A percentile compares a stretch with the other conserved stretches of the same genome.
Evolutionary conservation across 1,140 invertebrate species (phyloP).

Genomic region (Alviniconcha marisindica): DNA sequence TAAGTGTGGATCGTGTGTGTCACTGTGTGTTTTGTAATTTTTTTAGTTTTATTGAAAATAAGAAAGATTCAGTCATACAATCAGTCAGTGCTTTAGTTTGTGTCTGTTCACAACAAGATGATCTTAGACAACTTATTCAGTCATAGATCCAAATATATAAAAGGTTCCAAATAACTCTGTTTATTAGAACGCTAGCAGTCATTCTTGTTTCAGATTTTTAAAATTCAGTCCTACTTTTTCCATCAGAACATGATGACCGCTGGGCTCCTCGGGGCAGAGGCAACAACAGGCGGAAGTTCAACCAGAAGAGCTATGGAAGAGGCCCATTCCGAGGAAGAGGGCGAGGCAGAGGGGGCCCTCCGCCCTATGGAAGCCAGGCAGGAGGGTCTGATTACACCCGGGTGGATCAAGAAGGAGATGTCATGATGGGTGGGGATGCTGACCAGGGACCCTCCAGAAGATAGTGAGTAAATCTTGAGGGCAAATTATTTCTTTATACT

Average conservation of each 20-base stretch:
- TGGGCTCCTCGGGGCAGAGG: conserved; percentile 1
- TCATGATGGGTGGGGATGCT: conserved; percentile 25
- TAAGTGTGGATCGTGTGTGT: too few relatives aligned
- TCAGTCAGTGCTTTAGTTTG: too few relatives aligned
- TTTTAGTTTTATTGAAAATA: not conserved
- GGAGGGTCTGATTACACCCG: not conserved
- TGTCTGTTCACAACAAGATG: too few relatives aligned
- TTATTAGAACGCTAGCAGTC: too few relatives aligned
- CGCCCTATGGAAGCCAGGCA: not conserved
- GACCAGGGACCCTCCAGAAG: not conserved
- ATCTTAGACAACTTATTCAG: not conserved
- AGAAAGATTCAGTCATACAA: not conserved
- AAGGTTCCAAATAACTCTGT: too few relatives aligned
- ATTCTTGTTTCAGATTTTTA: not conserved
- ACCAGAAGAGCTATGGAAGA: not conserved
- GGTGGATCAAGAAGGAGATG: conserved; percentile 1
- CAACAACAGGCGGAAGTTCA: conserved; percentile 11
- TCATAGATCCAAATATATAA: too few relatives aligned
- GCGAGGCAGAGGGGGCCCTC: not conserved
- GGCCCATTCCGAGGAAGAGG: not conserved
- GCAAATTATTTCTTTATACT: too few relatives aligned
- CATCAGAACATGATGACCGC: conserved; percentile 24
- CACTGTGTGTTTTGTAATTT: too few relatives aligned
- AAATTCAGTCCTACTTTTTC: not conserved
- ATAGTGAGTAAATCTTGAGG: too few relatives aligned